phyloP scores from a whole-genome alignment of 2,888 invertebrate genomes.

The Dysmachus trigonus region DNA sequence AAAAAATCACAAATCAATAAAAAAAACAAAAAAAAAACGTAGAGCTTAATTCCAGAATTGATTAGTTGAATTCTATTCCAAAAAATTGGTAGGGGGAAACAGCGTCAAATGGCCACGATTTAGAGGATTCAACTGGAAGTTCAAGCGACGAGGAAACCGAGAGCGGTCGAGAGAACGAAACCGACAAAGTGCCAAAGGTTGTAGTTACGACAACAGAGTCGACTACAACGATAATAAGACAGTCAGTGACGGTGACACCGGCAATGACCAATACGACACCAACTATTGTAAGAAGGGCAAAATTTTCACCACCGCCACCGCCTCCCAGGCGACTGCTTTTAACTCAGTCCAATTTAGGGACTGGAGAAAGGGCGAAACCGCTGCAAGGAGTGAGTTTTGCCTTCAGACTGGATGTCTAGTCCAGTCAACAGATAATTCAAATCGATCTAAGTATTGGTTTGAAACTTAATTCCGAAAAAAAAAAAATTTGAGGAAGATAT shows the following conservation, averaged over 20 bases:
- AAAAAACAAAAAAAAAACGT: slow-evolving; percentile 50
- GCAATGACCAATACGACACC: slow-evolving; percentile 36
- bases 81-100: slow-evolving; percentile 67
- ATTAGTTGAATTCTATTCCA: slow-evolving; percentile 66
- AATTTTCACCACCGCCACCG: slow-evolving; percentile 58
- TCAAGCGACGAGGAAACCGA: slow-evolving; percentile 59
- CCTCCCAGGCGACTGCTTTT: slow-evolving; percentile 63
- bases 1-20: slow-evolving; percentile 38
- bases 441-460: neutral
- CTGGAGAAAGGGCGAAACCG: neutral
- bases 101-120: slow-evolving; percentile 66
- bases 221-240: slow-evolving; percentile 24
- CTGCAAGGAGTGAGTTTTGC: slow-evolving; percentile 11
- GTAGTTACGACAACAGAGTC: neutral
- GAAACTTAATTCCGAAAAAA: neutral
- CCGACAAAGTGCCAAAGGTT: slow-evolving; percentile 33
- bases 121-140: slow-evolving; percentile 65
- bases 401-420: slow-evolving; percentile 48
- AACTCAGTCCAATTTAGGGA: slow-evolving; percentile 51
- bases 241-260: neutral
- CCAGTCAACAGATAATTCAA: slow-evolving; percentile 48
- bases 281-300: slow-evolving; percentile 53
- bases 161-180: slow-evolving; percentile 42
- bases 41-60: slow-evolving; percentile 56
- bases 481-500: too few species aligned